Base-by-base conservation (phyloP, 2,113 vertebrate genomes). In the Serinus canaria region DNA sequence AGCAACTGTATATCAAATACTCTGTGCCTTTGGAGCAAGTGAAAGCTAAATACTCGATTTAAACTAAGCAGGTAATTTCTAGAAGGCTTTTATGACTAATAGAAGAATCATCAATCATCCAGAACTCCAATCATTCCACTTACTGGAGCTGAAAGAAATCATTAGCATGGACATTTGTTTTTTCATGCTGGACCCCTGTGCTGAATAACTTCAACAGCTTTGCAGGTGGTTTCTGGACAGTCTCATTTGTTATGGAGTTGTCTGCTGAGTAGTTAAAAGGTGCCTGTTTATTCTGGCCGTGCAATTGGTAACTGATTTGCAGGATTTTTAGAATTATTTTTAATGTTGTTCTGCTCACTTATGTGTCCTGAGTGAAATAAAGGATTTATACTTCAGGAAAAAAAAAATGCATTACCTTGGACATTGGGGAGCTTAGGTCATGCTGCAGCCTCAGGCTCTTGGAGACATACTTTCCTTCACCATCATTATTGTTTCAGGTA, bases 361-460 rank as follows among this genome's bases (percentile, higher is more conserved):
- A 49, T 9, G 28, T 37, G 35, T 44, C 64, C 46, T 43, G 31
- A 67, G 13, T 33, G 15, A 87, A 67, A 19, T 20, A 19, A 72
- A 72, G 19, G 55, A 12, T 44, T 68, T 77, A 37, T 24, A 8
- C 22, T 87, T 55, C 15, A 49, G 53, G 35, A 44, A 67, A 73
- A 94, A 76, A 44, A 94, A 76, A 50, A 27, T 5, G 1, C 6
- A 31, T 78, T 69, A 66, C 1, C 20, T 74, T 84, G 59, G 22
- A 64, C 7, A 10, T 5, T 46, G 25, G 47, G 59, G 46, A 68
- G 31, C 8, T 77, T 19, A 31, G 25, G 44, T 76, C 47, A 44
- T 0, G 1, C 12, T 55, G 20, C 28, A 64, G 1, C 4, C 15
- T 64, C 11, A n/a, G 18, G 13, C 14, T n/a, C 25, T 44, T 23